Evolutionary conservation across 2,888 invertebrate genomes (phyloP), one percentile per base, ranked within the genome.

Genomic region (Rhorus exstirpatorius): DNA sequence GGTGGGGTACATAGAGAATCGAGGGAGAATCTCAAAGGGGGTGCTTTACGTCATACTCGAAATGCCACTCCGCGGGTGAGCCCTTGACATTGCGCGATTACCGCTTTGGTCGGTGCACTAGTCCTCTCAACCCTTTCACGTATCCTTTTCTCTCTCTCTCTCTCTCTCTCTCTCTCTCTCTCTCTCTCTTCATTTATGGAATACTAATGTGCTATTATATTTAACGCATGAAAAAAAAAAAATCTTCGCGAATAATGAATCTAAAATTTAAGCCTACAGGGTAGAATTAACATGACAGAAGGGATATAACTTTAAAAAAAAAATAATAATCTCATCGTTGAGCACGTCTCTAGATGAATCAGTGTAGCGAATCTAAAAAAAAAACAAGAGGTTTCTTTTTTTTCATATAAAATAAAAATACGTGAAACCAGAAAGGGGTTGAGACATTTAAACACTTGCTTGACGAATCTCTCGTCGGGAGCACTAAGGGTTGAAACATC

Each of bases 11-110:
- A 51, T 17, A 60, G 24, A 67, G 72, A 53, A 63, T 26, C 46
- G 74, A 44, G 76, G 1, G 77, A 58, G 79, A 41, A 35, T 24
- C 49, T 81, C 80, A 70, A 71, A 78, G 82, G 75, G 77, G 76
- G 80, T 67, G 84, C 80, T 84, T 78, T 78, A 79, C 80, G 80
- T 84, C 83, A 83, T 83, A 82, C 72, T 85, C 74, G 68, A 81
- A 78, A 83, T 86, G 80, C 74, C 79, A 74, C 76, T 79, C 71
- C 70, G 53, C 60, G 68, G 44, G 44, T 55, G 74, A 79, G 74
- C 82, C 74, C 82, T 82, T 79, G 82, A 82, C 74, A 79, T 82
- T 75, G 75, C 79, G 74, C 83, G 84, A 84, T 72, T 83, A 81
- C 81, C 81, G 67, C 83, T 79, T 77, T 79, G 65, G 81, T n/a